Base-by-base conservation (phyloP, 2,888 invertebrate genomes). In the Dasypogon diadema region DNA sequence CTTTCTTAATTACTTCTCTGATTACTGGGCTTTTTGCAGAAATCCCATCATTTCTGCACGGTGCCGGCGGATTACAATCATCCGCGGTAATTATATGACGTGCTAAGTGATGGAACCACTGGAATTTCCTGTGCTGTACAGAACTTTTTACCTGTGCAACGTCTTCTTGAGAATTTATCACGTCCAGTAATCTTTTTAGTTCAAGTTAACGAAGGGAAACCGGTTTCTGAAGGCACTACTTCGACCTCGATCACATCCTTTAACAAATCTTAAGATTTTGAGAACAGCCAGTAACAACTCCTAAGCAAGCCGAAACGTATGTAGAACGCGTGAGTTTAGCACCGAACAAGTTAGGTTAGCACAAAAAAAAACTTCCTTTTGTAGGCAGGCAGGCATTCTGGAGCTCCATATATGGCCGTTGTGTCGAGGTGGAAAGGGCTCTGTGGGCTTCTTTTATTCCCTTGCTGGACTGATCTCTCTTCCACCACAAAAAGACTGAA, bases 241-340 rank as follows among this genome's bases (percentile, higher is more conserved):
- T 48, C 46, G 65, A 65, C 65, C 65, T 65, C 65, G 46, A 65
- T 65, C 65, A 14, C 65, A 65, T 65, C 65, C 65, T 65, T 65
- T 24, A 46, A 42, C 14, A 65, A 24, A 65, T 65, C 46, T 65
- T 65, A 4, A 18, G 18, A 51, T 51, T 21, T 51, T 18, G 18
- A 51, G 51, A 51, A 51, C 51, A 2, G 18, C 21, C n/a, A 48
- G 18, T 16, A 51, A 21, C 14, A 21, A 21, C 51, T 51, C 6
- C 51, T 51, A 51, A 51, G 51, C 51, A 21, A 2, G 18, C 21
- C 21, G 51, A 42, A 21, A 51, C 2, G 51, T 51, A 51, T 65
- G 65, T 65, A 26, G 46, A 65, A 48, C 65, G 65, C 46, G 46
- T 65, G 65, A 65, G 65, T 65, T 42, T 48, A 65, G 46, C 48